phyloP scores from a whole-genome alignment of 2,113 vertebrate species.

The Pampusana beccarii region DNA sequence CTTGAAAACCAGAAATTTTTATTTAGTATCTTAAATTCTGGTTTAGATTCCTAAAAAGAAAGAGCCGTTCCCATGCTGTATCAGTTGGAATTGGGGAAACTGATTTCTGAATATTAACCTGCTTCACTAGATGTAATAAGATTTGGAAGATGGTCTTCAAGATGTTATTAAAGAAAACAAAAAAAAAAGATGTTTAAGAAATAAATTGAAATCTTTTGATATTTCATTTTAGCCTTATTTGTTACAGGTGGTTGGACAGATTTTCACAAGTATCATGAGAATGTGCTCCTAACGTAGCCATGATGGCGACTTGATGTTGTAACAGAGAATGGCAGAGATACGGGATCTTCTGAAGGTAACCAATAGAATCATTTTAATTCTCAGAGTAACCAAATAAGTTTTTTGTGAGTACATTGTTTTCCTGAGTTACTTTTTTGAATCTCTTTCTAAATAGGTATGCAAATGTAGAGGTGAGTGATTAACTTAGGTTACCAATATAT shows the following conservation, averaged over 20 bases:
- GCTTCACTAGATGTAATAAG: background rate
- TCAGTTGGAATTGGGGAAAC: background rate
- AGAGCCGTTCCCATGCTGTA: background rate
- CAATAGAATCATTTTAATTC: background rate
- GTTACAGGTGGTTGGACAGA: background rate
- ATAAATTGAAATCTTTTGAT: background rate
- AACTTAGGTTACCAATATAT: background rate
- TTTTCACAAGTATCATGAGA: background rate
- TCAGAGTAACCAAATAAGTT: background rate
- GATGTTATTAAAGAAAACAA: background rate
- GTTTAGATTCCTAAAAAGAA: background rate
- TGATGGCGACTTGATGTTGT: background rate
- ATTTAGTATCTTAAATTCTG: background rate
- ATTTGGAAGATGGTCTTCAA: background rate
- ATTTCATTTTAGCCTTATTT: background rate
- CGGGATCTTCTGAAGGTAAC: background rate
- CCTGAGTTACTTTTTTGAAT: background rate
- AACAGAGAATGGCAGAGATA: background rate
- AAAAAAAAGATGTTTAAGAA: background rate
- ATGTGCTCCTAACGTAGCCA: rapidly evolving
- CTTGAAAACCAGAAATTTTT: background rate
- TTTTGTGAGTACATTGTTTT: background rate
- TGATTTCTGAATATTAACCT: background rate
- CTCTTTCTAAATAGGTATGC: background rate
- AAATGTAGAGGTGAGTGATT: background rate